These are phyloP conservation scores for Dynastes tityus DNA, from an alignment of 2,888 invertebrate species.

Conservation along the genomic window DNA sequence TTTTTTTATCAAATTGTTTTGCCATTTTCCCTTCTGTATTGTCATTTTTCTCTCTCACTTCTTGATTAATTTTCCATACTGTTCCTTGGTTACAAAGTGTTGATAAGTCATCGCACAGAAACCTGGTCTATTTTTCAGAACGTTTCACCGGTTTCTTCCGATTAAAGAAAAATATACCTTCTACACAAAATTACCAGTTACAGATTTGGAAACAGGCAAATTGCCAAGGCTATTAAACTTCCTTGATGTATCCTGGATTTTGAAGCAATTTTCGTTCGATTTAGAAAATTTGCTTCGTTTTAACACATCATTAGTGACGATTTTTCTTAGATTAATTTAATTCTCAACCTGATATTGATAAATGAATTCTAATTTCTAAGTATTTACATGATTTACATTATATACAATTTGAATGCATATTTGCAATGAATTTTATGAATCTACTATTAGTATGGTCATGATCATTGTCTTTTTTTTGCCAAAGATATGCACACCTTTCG, in stretches of 20 bases:
- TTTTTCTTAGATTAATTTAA: not conserved
- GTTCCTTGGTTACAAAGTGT: too few species aligned
- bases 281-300: not conserved
- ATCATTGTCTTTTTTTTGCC: not conserved
- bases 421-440: not conserved
- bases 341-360: not conserved
- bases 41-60: too few species aligned
- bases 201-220: conserved; percentile 19
- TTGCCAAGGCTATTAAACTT: conserved; percentile 22
- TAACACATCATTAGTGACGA: not conserved
- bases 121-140: too few species aligned
- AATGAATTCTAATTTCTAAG: not conserved
- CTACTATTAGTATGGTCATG: not conserved
- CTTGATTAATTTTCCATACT: too few species aligned
- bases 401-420: too few species aligned
- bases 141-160: too few species aligned
- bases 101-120: too few species aligned
- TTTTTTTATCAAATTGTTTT: too few species aligned
- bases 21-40: too few species aligned
- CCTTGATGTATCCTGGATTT: conserved; percentile 11
- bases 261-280: not conserved
- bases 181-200: not conserved
- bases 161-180: too few species aligned
- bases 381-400: too few species aligned
- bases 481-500: not conserved